Evolutionary conservation across 35 echinoderm and acorn worm species (phyloP).

Genomic region (Apostichopus japonicus): DNA sequence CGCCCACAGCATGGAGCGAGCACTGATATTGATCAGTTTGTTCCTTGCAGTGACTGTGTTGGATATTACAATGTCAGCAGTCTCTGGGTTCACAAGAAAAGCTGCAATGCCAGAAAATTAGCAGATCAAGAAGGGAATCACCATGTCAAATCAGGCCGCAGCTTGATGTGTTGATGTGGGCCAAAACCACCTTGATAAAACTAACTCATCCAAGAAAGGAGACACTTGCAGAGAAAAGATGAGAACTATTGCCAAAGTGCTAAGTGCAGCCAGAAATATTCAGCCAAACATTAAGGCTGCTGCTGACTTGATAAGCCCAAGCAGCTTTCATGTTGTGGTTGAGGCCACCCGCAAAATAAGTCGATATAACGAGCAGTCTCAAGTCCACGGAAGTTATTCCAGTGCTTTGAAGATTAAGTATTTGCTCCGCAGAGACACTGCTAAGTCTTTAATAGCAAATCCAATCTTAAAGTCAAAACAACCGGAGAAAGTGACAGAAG

Average conservation of each 20-base stretch:
- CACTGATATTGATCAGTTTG: too few relatives aligned
- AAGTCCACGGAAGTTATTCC: slow-evolving; percentile 18
- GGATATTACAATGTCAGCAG: not conserved
- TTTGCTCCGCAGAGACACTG: too few relatives aligned
- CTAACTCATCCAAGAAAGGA: too few relatives aligned
- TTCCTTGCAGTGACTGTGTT: too few relatives aligned
- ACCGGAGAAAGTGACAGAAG: not conserved
- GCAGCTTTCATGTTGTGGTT: slow-evolving; percentile 18
- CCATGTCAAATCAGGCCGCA: too few relatives aligned
- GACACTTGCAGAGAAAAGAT: slow-evolving; percentile 23
- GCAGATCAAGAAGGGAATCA: too few relatives aligned
- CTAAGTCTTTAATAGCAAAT: too few relatives aligned
- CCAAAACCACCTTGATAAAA: too few relatives aligned
- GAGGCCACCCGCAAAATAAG: not conserved
- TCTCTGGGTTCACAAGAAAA: not conserved
- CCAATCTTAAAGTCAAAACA: not conserved
- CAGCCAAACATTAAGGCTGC: slow-evolving; percentile 20
- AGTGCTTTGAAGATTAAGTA: slow-evolving; percentile 29
- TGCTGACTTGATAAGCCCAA: slow-evolving; percentile 27
- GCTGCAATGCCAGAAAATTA: too few relatives aligned
- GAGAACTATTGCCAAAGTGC: slow-evolving; percentile 28
- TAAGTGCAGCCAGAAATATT: slow-evolving; percentile 5
- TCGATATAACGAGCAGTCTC: slow-evolving; percentile 29
- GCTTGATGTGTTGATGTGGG: too few relatives aligned
- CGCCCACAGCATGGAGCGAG: too few relatives aligned